Conservation (phyloP, 1,140 invertebrate genomes). For the Bombus huntii region DNA sequence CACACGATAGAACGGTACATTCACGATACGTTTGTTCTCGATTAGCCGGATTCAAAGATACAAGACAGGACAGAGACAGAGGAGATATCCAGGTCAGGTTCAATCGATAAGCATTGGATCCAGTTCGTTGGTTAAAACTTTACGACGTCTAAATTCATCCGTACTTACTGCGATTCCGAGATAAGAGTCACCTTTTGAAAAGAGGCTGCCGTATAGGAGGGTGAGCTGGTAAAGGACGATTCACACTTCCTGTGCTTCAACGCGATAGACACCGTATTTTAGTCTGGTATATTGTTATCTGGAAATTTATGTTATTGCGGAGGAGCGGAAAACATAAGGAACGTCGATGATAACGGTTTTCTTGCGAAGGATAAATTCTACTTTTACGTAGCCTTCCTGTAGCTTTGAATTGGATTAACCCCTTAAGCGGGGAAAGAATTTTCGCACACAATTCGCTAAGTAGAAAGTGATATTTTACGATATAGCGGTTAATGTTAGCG, state of each 20-base stretch:
- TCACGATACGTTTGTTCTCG: constrained; percentile 42
- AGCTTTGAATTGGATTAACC: background rate
- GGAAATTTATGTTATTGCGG: background rate
- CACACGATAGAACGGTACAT: constrained; percentile 25
- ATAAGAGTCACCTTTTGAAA: constrained; percentile 20
- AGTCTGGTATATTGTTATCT: background rate
- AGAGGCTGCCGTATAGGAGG: background rate
- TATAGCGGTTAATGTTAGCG: no score
- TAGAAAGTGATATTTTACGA: background rate
- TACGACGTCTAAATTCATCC: constrained; percentile 36
- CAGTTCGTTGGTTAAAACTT: constrained; percentile 33
- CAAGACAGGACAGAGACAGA: background rate
- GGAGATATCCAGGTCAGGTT: constrained; percentile 29
- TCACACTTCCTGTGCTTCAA: background rate
- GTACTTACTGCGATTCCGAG: background rate
- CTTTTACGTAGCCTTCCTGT: background rate
- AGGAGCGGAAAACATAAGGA: background rate
- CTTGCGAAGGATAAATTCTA: background rate
- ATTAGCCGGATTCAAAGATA: constrained; percentile 17
- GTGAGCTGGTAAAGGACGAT: background rate
- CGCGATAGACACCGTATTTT: constrained; percentile 3
- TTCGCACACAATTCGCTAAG: background rate
- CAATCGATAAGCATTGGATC: constrained; percentile 54
- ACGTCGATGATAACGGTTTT: constrained; percentile 5
- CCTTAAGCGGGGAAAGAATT: background rate